A percentile compares a stretch with the other conserved stretches of the same genome.
phyloP scores from a whole-genome alignment of 2,113 vertebrate species.

The Promerops cafer region DNA sequence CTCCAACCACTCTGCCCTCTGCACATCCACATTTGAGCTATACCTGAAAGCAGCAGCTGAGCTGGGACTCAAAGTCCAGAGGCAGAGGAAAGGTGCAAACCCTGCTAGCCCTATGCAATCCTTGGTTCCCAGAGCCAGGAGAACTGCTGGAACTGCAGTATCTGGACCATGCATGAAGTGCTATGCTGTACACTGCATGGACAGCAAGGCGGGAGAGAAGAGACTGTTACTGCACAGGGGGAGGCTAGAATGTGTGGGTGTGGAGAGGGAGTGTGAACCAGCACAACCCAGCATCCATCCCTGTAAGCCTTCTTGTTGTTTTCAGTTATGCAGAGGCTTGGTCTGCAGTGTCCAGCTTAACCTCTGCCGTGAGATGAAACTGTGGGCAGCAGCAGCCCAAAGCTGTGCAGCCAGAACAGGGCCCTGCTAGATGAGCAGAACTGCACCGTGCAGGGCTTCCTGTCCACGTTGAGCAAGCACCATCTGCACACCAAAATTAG shows the following conservation, averaged over 20 bases:
- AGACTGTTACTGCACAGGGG: not conserved
- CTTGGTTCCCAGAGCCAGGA: not conserved
- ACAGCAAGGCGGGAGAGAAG: not conserved
- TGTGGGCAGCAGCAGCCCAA: not conserved
- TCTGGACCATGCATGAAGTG: not conserved
- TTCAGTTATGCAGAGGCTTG: not conserved
- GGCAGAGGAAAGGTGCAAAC: not conserved
- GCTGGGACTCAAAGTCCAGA: not conserved
- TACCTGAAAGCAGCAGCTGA: not conserved
- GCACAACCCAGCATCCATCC: not conserved
- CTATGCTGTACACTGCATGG: not conserved
- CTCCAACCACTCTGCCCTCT: not conserved
- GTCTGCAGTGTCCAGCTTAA: not conserved
- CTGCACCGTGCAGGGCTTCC: not conserved
- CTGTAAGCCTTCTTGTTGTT: not conserved
- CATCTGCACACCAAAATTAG: not conserved
- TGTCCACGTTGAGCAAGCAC: not conserved
- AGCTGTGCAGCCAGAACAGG: not conserved
- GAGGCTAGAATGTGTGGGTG: not conserved
- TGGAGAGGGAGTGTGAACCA: not conserved
- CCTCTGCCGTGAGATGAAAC: not conserved
- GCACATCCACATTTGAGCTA: not conserved
- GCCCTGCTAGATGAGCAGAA: not conserved
- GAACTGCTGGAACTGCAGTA: not conserved
- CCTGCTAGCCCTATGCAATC: not conserved